These are phyloP conservation scores for Caenorhabditis macrosperma DNA, from an alignment of 2,888 invertebrate species.

Conservation along the genomic window DNA sequence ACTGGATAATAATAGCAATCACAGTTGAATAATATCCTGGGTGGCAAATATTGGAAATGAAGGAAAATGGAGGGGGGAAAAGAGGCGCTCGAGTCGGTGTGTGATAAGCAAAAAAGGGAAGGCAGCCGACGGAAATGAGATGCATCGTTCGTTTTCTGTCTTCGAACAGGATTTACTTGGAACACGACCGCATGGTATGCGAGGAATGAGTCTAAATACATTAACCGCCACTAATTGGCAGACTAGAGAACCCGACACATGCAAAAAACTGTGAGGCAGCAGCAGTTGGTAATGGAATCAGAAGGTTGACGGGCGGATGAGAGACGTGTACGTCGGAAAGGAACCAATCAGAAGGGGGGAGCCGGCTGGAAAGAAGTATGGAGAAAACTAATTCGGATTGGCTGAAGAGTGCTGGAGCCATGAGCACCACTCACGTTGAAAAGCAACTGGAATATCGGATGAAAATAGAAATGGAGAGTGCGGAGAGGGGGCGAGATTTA, in stretches of 20 bases:
- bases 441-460: no score
- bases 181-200: slow-evolving; percentile 47
- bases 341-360: slow-evolving; percentile 10
- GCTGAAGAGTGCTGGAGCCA: not conserved
- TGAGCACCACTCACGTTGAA: not conserved
- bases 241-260: slow-evolving; percentile 38
- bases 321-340: slow-evolving; percentile 8
- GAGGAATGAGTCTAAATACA: slow-evolving; percentile 55
- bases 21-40: no score
- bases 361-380: not conserved
- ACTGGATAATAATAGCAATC: slow-evolving; percentile 2
- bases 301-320: not conserved
- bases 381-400: not conserved
- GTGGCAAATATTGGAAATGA: no score
- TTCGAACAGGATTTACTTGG: slow-evolving; percentile 52
- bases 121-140: slow-evolving; percentile 29
- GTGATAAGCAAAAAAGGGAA: slow-evolving; percentile 18
- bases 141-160: slow-evolving; percentile 46
- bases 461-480: no score
- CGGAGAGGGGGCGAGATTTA: not conserved
- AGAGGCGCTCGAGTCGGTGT: not conserved
- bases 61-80: not conserved
- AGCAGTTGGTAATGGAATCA: slow-evolving; percentile 28
- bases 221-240: slow-evolving; percentile 49
- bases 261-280: slow-evolving; percentile 14